Percentiles rank a stretch among this genome's conserved stretches.
Conservation (phyloP, 2,113 vertebrate species). For the Hyperopisus bebe region DNA sequence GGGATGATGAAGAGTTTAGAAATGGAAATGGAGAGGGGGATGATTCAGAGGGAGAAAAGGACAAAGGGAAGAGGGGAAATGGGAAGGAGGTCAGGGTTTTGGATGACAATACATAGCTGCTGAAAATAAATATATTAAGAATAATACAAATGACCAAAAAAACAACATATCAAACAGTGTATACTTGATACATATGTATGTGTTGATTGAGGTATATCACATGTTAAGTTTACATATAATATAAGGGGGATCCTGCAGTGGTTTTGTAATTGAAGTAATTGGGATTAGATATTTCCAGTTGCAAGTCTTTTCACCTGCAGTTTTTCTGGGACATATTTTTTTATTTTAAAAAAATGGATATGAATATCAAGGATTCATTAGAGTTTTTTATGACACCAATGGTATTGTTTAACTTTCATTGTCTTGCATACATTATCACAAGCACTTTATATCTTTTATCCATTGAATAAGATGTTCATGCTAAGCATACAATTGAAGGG, state of each 20-base stretch:
- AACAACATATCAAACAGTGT: not conserved
- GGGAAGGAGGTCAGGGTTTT: conserved; percentile 36
- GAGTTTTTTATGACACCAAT: not conserved
- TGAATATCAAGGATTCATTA: not conserved
- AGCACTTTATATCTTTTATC: not conserved
- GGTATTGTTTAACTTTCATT: not conserved
- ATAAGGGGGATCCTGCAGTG: not conserved
- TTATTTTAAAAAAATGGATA: not conserved
- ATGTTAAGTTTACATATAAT: not conserved
- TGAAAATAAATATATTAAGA: not conserved
- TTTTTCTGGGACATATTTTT: not conserved
- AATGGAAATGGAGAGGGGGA: conserved; percentile 57
- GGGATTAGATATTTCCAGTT: not conserved
- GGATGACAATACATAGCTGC: not conserved
- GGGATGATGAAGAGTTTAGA: conserved; percentile 59
- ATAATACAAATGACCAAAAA: not conserved
- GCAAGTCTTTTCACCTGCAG: not conserved
- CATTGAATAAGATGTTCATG: not conserved
- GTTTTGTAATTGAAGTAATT: not conserved
- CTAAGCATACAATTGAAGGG: not conserved
- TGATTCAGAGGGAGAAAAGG: conserved; percentile 47
- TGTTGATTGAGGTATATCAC: not conserved
- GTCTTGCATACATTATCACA: not conserved
- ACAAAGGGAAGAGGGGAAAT: conserved; percentile 50
- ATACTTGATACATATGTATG: not conserved